Base-by-base conservation (phyloP, 2,113 vertebrate species). In the Lepisosteus oculatus region DNA sequence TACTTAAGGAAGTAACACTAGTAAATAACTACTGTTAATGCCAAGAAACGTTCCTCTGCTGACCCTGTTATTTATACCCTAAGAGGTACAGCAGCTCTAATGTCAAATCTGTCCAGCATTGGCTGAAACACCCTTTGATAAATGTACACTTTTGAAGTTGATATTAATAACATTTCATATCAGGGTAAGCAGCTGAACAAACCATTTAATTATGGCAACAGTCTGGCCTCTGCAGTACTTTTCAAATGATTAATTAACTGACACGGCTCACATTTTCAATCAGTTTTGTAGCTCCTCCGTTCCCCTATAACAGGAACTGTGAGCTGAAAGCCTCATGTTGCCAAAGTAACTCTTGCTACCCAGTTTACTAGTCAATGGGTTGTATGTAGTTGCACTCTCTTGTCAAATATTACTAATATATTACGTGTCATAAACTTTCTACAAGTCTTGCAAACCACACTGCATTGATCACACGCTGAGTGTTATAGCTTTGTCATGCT, bases 101-200 rank as follows among this genome's bases (percentile, higher is more conserved):
- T 45, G 13, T 55, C 43, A 65, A 57, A 62, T 55, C 44, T 56
- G 66, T 82, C 42, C 67, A 17, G 65, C 41, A 44, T 14, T 12
- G 6, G 65, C 67, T 41, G 13, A 66, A 6, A 68, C 55, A 61
- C 17, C 57, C 59, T 68, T 73, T 81, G 79, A 86, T 74, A 66
- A 72, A 66, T 29, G 41, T 61, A 41, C 71, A 74, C 69, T 76
- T 85, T 85, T 84, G 79, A 86, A 84, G 79, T 83, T 79, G 78
- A 81, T 80, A 70, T 78, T 81, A 69, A 81, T 81, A 78, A 66
- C 85, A 85, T 87, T 83, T 75, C 64, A 62, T 72, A 55, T 77
- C 65, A 6, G 72, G 79, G 67, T 81, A 83, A 71, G 45, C 80
- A 72, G 69, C 71, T 72, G 76, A 69, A 67, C 75, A 80, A 76